These are phyloP conservation scores for Cryptomyrus ogoouensis DNA, from an alignment of 2,113 vertebrate species.

Conservation along the genomic window DNA sequence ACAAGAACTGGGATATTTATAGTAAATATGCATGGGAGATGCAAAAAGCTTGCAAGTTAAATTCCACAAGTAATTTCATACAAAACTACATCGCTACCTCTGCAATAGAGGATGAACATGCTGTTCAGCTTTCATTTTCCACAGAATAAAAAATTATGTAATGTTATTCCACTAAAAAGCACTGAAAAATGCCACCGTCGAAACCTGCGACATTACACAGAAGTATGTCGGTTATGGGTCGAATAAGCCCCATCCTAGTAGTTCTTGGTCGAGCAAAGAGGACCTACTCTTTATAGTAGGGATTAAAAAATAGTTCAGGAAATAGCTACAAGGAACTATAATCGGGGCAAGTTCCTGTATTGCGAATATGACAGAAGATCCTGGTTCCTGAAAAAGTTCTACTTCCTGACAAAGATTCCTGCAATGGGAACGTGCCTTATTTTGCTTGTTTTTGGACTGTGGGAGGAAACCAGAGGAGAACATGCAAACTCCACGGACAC, in stretches of 20 bases:
- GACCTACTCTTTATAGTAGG: neutral
- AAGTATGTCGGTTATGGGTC: neutral
- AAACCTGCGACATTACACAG: neutral
- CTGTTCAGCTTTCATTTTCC: neutral
- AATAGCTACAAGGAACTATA: neutral
- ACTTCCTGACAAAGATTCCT: neutral
- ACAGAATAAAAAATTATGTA: neutral
- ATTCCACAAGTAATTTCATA: neutral
- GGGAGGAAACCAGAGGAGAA: neutral
- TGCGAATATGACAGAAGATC: neutral
- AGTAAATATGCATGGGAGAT: neutral
- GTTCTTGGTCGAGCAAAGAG: neutral
- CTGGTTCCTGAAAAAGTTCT: neutral
- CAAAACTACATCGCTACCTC: neutral
- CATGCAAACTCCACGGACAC: neutral
- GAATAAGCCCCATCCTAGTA: neutral
- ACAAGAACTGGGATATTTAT: neutral
- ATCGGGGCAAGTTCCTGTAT: neutral
- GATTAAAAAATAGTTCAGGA: neutral
- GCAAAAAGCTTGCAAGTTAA: neutral
- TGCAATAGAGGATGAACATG: neutral
- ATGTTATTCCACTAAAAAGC: neutral
- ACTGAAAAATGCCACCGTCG: neutral
- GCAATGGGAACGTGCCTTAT: neutral
- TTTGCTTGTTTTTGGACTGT: neutral